Evolutionary conservation across 2,888 invertebrate genomes (phyloP).

Genomic region (Chaetogeoica ovagalla): DNA sequence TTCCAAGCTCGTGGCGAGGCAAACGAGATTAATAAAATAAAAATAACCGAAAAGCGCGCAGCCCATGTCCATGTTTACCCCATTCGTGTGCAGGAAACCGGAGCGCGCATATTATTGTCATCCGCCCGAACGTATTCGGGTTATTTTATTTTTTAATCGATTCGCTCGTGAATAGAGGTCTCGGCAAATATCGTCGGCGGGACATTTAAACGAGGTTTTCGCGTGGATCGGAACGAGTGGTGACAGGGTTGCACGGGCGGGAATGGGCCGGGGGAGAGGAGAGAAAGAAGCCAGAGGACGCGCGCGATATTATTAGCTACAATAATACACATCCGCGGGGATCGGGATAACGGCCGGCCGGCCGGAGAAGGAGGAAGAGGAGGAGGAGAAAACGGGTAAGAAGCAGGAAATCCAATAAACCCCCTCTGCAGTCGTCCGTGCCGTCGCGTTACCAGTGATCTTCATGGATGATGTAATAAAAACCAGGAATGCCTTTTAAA

Average conservation of each 20-base stretch:
- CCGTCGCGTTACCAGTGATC: constrained; percentile 9
- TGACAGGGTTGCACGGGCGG: neutral
- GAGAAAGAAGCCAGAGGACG: neutral
- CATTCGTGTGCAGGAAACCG: neutral
- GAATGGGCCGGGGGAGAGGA: no score
- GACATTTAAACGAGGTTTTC: constrained; percentile 38
- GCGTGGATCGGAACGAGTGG: neutral
- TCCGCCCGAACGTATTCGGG: neutral
- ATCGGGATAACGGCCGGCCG: neutral
- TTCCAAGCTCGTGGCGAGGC: neutral
- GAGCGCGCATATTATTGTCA: neutral
- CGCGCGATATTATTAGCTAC: constrained; percentile 48
- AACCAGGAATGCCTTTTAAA: constrained; percentile 53
- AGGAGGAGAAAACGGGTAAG: neutral
- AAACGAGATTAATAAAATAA: constrained; percentile 19
- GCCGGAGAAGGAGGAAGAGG: no score
- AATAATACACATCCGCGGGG: constrained; percentile 49
- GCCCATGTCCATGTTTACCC: neutral
- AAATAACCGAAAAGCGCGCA: neutral
- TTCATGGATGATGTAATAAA: constrained; percentile 51
- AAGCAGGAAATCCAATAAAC: constrained; percentile 48
- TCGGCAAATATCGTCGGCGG: constrained; percentile 40
- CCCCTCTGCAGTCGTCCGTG: constrained; percentile 1
- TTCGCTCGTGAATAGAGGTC: constrained; percentile 31
- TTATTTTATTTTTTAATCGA: constrained; percentile 34